phyloP scores from a whole-genome alignment of 2,797 vertebrate genomes.

The Natrix natrix region DNA sequence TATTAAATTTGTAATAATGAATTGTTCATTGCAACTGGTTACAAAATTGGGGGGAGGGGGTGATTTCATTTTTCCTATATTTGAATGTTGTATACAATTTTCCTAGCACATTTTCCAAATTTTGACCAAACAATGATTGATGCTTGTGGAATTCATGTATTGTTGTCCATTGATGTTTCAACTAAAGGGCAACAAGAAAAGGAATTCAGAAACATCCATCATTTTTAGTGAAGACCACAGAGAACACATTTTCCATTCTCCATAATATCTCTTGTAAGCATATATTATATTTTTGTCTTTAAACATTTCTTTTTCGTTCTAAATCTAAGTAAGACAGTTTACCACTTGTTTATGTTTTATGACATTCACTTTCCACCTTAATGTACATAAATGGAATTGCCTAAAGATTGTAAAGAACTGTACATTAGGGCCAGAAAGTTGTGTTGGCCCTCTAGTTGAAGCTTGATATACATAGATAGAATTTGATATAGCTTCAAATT shows the following conservation, averaged over 20 bases:
- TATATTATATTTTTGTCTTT: not conserved
- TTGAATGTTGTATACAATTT: not conserved
- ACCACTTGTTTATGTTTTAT: not conserved
- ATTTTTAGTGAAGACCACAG: not conserved
- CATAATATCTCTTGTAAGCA: not conserved
- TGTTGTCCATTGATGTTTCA: not conserved
- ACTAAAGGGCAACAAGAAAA: not conserved
- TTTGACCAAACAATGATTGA: not conserved
- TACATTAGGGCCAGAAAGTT: not conserved
- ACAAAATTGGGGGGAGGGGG: not conserved
- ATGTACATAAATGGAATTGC: not conserved
- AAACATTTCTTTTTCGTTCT: not conserved
- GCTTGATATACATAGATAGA: not conserved
- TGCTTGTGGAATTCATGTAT: not conserved
- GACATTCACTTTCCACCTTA: not conserved
- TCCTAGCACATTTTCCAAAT: not conserved
- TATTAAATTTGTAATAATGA: not conserved
- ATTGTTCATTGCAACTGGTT: not conserved
- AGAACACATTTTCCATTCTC: not conserved
- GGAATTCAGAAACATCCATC: not conserved
- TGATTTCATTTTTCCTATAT: not conserved
- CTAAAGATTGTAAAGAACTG: not conserved
- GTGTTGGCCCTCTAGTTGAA: not conserved
- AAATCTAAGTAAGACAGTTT: not conserved
- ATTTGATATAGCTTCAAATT: not conserved